Evolutionary conservation across 2,888 invertebrate genomes (phyloP).

Genomic region (Proisotoma minuta): DNA sequence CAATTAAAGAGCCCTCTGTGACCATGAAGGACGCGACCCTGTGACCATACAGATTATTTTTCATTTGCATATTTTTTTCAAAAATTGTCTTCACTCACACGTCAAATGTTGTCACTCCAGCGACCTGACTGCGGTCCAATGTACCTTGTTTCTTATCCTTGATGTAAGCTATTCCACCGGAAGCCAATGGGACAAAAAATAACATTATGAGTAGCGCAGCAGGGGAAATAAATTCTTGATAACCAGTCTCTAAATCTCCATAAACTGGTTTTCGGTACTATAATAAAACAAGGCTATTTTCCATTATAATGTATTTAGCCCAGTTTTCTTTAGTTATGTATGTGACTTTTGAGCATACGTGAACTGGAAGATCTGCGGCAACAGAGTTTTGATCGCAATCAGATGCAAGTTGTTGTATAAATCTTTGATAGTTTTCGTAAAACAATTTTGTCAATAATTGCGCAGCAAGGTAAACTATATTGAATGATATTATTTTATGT

Average conservation of each 20-base stretch:
- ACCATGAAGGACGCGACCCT: constrained; percentile 13
- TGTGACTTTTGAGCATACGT: no score
- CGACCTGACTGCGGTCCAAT: constrained; percentile 1
- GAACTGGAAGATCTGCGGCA: constrained; percentile 4
- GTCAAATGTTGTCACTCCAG: constrained; percentile 9
- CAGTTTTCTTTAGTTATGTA: no score
- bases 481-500: no score
- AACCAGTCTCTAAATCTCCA: constrained; percentile 11
- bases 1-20: constrained; percentile 7
- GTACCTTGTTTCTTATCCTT: constrained; percentile 13
- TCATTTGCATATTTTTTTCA: no score
- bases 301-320: no score
- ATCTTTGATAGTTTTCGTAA: constrained; percentile 12
- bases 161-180: constrained; percentile 11
- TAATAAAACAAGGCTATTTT: not conserved
- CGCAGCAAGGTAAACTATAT: constrained; percentile 1
- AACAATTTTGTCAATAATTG: not conserved
- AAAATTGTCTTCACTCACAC: no score
- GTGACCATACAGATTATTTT: no score
- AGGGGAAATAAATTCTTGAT: constrained; percentile 10
- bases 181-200: constrained; percentile 10
- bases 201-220: constrained; percentile 2
- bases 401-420: not conserved
- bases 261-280: constrained; percentile 9
- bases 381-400: constrained; percentile 1